These are phyloP conservation scores for Anas platyrhynchos DNA, from an alignment of 2,113 vertebrate species.

Conservation along the genomic window DNA sequence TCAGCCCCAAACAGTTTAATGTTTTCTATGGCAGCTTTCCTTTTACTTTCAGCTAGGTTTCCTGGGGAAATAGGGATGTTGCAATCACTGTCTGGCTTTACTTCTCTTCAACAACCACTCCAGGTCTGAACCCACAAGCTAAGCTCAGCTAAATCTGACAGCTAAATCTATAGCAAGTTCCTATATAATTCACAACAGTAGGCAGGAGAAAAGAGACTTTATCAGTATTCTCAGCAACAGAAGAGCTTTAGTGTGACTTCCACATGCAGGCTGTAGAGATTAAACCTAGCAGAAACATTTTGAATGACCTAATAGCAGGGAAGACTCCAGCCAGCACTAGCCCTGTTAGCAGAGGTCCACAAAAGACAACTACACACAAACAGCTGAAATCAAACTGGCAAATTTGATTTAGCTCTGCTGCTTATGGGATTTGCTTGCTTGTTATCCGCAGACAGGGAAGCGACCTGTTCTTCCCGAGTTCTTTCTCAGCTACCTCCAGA, in stretches of 20 bases:
- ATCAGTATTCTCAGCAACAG: neutral
- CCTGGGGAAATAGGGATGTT: neutral
- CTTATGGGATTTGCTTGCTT: neutral
- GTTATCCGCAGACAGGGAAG: constrained; percentile 42
- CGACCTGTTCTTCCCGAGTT: constrained; percentile 66
- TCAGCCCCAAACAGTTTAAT: too few relatives aligned
- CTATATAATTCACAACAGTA: neutral
- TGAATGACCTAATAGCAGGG: accelerated
- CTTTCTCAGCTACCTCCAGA: constrained; percentile 75
- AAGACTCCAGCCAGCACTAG: neutral
- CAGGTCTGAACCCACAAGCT: neutral
- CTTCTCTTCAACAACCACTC: neutral
- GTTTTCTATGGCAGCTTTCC: neutral
- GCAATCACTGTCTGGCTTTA: neutral
- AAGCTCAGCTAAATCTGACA: neutral
- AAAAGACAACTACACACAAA: neutral
- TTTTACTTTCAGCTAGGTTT: neutral
- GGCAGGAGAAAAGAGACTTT: neutral
- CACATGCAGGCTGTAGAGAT: too few relatives aligned
- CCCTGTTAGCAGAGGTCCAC: neutral
- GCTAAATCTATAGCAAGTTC: neutral
- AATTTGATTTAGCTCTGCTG: neutral
- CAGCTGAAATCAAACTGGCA: neutral
- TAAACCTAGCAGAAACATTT: neutral
- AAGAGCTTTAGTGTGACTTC: neutral